Conservation (phyloP, 2,113 vertebrate genomes). For the Sclerurus mexicanus region DNA sequence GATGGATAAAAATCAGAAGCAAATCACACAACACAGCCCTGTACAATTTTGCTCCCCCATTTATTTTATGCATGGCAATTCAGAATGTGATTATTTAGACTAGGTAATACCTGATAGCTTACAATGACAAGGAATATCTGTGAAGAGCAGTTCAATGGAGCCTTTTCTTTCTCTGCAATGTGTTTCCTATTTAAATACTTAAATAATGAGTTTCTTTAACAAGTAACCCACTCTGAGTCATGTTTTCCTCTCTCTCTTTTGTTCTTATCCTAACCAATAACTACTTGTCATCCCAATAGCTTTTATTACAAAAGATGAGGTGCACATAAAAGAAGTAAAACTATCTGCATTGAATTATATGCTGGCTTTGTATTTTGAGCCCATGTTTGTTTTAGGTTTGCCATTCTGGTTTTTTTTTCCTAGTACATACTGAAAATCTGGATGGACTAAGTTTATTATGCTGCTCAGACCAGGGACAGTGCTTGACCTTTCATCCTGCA, state of each 20-base stretch:
- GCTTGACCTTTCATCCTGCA: neutral
- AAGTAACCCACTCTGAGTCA: neutral
- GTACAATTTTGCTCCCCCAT: neutral
- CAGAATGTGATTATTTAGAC: neutral
- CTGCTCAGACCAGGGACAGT: neutral
- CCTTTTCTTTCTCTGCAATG: neutral
- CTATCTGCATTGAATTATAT: neutral
- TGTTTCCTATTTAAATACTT: conserved; percentile 1
- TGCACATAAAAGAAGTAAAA: neutral
- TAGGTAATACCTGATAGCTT: neutral
- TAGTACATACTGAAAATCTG: neutral
- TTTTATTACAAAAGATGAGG: neutral
- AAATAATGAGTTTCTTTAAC: conserved; percentile 11
- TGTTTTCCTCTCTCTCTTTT: neutral
- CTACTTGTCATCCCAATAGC: neutral
- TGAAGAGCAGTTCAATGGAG: neutral
- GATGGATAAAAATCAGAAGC: neutral
- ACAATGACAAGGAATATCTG: neutral
- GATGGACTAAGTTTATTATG: neutral
- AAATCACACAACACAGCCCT: neutral
- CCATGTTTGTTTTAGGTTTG: neutral
- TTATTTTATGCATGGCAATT: neutral
- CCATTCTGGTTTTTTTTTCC: neutral
- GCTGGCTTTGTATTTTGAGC: neutral
- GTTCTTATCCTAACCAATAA: neutral